Base-by-base conservation (phyloP, 2,113 vertebrate species). In the Ornithorhynchus anatinus region DNA sequence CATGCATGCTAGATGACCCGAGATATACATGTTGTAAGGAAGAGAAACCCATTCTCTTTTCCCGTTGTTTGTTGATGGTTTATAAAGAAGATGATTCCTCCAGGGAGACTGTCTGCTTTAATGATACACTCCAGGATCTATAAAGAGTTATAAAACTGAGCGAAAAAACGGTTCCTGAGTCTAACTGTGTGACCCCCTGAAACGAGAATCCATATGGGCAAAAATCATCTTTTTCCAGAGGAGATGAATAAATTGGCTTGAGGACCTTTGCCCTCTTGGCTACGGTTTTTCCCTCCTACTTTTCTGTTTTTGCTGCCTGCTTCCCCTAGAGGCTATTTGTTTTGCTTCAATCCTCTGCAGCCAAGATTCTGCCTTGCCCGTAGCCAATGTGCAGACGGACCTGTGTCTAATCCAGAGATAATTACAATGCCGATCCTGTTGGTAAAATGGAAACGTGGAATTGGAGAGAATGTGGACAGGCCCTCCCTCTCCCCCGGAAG, bases 351-450 rank as follows among this genome's bases (percentile, higher is more conserved):
- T 31, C 66, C 15, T 69, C 20, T 75, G 70, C 2, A 27, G 5
- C 33, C 33, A 48, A 14, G 36, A 43, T 10, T 7, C 39, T 83
- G 58, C 12, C 58, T 64, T 76, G 15, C 23, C 64, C 78, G 27
- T 10, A 56, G 51, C 27, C 57, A 77, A 19, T 36, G 81, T 51
- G 58, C 29, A 69, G 73, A 48, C 40, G 50, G 73, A 48, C 40
- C 53, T 77, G 6, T 76, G 80, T 84, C 73, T 83, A 85, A 77
- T 66, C 38, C 75, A 48, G 39, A 83, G 60, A 60, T 67, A 82
- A 79, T 84, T 85, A 76, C 19, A 70, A 44, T 75, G 66, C 69
- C 78, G 81, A 75, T 87, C 66, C 59, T 72, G 67, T 79, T 77
- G 72, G 79, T 47, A 70, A 84, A 75, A 79, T 67, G 1, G 27